Percentiles rank a stretch among this genome's conserved stretches.
These are phyloP conservation scores for Pristionchus entomophagus DNA, from an alignment of 2,888 invertebrate species.

Conservation along the genomic window DNA sequence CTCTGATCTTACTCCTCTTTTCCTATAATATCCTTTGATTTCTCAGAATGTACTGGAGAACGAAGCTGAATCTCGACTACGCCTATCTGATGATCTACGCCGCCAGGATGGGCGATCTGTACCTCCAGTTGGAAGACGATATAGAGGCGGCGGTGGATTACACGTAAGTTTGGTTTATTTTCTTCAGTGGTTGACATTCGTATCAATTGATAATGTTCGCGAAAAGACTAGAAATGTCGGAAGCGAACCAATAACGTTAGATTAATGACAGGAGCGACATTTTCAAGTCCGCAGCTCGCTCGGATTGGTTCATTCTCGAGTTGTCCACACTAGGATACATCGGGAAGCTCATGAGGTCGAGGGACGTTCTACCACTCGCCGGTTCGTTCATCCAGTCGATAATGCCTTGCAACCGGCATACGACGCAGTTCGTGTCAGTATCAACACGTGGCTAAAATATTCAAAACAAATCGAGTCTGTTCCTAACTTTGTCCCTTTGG, in stretches of 20 bases:
- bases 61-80: constrained; percentile 78
- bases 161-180: neutral
- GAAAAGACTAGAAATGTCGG: too few relatives aligned
- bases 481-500: too few relatives aligned
- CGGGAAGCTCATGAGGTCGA: constrained; percentile 89
- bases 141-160: constrained; percentile 20
- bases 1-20: too few relatives aligned
- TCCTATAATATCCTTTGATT: neutral
- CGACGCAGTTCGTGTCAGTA: too few relatives aligned
- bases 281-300: neutral
- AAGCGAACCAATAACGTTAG: too few relatives aligned
- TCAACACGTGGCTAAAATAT: too few relatives aligned
- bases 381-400: constrained; percentile 80
- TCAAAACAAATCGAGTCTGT: too few relatives aligned
- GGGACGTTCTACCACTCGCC: constrained; percentile 88
- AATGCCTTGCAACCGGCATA: too few relatives aligned
- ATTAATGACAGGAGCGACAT: neutral
- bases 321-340: constrained; percentile 95
- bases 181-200: too few relatives aligned
- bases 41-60: constrained; percentile 77
- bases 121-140: constrained; percentile 65
- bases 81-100: constrained; percentile 78
- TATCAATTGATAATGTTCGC: too few relatives aligned
- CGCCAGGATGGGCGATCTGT: constrained; percentile 76
- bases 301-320: constrained; percentile 89